Evolutionary conservation across 2,888 invertebrate genomes (phyloP).

Genomic region (Trichogramma dendrolimi): DNA sequence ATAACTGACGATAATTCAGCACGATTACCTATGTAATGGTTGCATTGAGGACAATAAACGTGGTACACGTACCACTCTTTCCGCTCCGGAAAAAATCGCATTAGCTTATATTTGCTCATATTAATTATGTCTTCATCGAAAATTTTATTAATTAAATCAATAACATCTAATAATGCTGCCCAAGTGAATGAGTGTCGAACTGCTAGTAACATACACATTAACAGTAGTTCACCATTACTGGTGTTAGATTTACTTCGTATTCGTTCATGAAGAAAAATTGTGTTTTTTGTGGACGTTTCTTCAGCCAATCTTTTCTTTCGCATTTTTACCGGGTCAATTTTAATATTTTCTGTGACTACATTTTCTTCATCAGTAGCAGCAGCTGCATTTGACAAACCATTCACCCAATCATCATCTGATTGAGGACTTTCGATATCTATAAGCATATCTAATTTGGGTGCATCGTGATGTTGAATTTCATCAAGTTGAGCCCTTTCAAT

Average conservation of each 20-base stretch:
- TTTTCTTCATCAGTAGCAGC: too few species aligned
- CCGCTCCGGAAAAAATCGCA: conserved; percentile 1
- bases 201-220: conserved; percentile 16
- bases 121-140: conserved; percentile 9
- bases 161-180: conserved; percentile 13
- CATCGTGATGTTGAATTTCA: too few species aligned
- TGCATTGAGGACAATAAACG: conserved; percentile 14
- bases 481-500: not conserved
- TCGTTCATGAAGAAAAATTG: conserved; percentile 16
- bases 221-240: conserved; percentile 12
- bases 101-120: conserved; percentile 14
- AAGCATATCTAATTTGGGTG: too few species aligned
- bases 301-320: not conserved
- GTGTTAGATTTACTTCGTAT: conserved; percentile 3
- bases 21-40: conserved; percentile 3
- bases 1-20: not conserved
- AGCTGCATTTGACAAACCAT: not conserved
- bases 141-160: conserved; percentile 18
- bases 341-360: not conserved
- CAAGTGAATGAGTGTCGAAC: conserved; percentile 13
- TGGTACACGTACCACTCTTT: conserved; percentile 13
- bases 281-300: not conserved
- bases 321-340: not conserved
- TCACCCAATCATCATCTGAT: not conserved
- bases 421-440: not conserved